Evolutionary conservation across 2,113 vertebrate species (phyloP).

Genomic region (Gorsachius goisagi): DNA sequence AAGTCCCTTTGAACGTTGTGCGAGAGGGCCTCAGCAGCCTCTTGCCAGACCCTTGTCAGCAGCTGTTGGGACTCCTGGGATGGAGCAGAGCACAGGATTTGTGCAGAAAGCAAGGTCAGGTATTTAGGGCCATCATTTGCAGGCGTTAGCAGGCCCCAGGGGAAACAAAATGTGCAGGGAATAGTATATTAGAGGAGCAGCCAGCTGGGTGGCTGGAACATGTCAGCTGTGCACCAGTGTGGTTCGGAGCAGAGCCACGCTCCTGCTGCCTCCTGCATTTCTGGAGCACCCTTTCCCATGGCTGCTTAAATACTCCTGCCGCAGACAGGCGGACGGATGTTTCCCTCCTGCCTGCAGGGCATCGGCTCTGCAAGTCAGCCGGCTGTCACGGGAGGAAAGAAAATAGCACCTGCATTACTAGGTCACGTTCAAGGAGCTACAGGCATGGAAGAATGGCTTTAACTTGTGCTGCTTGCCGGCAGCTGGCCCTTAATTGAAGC

Average conservation of each 20-base stretch:
- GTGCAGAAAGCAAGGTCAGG: neutral
- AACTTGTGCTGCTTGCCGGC: rapidly evolving
- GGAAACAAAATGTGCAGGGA: neutral
- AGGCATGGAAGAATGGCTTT: neutral
- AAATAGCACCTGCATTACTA: conserved; percentile 26
- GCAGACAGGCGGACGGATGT: neutral
- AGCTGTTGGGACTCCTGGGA: neutral
- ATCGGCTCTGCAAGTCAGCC: neutral
- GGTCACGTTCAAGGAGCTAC: conserved; percentile 7
- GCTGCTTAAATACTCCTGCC: neutral
- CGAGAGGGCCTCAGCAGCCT: neutral
- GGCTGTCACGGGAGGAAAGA: conserved; percentile 16
- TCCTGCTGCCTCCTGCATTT: rapidly evolving
- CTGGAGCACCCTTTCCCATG: neutral
- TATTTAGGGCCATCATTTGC: neutral
- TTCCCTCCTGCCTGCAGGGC: neutral
- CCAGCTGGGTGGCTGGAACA: neutral
- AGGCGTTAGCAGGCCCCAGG: neutral
- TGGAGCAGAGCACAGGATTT: neutral
- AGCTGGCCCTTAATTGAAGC: neutral
- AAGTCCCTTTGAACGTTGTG: rapidly evolving
- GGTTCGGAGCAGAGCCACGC: neutral
- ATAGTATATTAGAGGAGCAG: neutral
- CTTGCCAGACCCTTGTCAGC: neutral
- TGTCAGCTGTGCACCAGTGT: neutral